Conservation (phyloP, 53 echinoderm and acorn worm species). For the Pentamera pediparva region DNA sequence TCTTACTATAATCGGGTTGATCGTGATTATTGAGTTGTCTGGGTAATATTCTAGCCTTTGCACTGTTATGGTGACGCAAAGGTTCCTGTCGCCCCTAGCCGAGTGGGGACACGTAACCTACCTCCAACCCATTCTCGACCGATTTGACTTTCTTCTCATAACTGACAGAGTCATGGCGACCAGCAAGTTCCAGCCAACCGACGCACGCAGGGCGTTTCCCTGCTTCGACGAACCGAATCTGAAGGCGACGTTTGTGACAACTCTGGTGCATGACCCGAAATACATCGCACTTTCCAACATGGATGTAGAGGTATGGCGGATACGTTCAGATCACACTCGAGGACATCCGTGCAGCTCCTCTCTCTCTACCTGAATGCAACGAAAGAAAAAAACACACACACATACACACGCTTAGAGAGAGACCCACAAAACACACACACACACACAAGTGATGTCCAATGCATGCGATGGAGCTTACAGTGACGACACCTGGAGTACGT, state of each 20-base stretch:
- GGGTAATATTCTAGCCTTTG: no score
- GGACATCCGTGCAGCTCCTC: no score
- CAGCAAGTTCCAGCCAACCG: conserved; percentile 93
- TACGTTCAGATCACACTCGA: not conserved
- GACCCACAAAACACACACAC: not conserved
- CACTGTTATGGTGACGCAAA: no score
- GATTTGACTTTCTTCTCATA: not conserved
- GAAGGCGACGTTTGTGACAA: conserved; percentile 78
- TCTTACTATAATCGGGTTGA: no score
- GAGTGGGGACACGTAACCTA: not conserved
- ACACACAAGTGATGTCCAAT: no score
- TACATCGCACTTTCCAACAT: conserved; percentile 89
- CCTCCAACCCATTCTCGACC: not conserved
- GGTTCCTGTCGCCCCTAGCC: no score
- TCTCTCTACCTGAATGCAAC: no score
- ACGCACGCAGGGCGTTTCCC: conserved; percentile 85
- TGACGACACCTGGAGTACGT: not conserved
- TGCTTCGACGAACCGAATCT: conserved; percentile 93
- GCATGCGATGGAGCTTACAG: not conserved
- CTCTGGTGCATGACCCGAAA: conserved; percentile 61
- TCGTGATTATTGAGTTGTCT: no score
- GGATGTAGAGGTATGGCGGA: conserved; percentile 53
- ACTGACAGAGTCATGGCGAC: conserved; percentile 66
- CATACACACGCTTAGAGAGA: not conserved
- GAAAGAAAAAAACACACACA: not conserved